These are phyloP conservation scores for Perithous albicinctus DNA, from an alignment of 2,888 invertebrate genomes.

Conservation along the genomic window DNA sequence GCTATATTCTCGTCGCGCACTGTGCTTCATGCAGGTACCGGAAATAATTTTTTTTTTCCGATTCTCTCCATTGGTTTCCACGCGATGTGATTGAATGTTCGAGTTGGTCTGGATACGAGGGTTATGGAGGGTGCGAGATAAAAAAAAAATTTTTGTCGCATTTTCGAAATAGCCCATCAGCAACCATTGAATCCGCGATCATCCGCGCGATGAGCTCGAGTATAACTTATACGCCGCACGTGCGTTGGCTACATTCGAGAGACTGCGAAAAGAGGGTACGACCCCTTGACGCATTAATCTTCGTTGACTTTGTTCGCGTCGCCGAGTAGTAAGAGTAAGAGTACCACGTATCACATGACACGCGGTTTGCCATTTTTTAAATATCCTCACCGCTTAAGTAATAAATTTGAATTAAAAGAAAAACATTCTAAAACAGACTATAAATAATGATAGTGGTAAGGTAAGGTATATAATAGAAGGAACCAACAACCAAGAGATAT, in stretches of 20 bases:
- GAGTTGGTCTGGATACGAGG: conserved; percentile 39
- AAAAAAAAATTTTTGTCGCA: conserved; percentile 41
- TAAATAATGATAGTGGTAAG: not conserved
- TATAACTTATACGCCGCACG: conserved; percentile 58
- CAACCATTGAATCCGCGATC: conserved; percentile 41
- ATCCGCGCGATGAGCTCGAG: conserved; percentile 22
- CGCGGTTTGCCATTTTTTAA: not conserved
- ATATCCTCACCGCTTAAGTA: not conserved
- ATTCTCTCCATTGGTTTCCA: conserved; percentile 39
- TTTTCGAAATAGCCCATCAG: conserved; percentile 57
- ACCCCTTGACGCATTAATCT: conserved; percentile 49
- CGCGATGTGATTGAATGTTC: conserved; percentile 53
- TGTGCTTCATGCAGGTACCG: conserved; percentile 7
- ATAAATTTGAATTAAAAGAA: not conserved
- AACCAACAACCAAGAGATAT: not conserved
- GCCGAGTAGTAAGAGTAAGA: conserved; percentile 3
- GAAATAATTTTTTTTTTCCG: conserved; percentile 52
- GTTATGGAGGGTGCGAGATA: not conserved
- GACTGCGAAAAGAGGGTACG: conserved; percentile 38
- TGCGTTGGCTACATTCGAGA: conserved; percentile 46
- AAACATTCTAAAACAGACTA: not conserved
- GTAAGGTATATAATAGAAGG: not conserved
- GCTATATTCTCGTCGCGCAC: conserved; percentile 8
- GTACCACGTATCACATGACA: not conserved
- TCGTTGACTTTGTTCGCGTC: conserved; percentile 48